A percentile compares a stretch with the other conserved stretches of the same genome.
Conservation (phyloP, 2,797 vertebrate species). For the Syndactyla subalaris region DNA sequence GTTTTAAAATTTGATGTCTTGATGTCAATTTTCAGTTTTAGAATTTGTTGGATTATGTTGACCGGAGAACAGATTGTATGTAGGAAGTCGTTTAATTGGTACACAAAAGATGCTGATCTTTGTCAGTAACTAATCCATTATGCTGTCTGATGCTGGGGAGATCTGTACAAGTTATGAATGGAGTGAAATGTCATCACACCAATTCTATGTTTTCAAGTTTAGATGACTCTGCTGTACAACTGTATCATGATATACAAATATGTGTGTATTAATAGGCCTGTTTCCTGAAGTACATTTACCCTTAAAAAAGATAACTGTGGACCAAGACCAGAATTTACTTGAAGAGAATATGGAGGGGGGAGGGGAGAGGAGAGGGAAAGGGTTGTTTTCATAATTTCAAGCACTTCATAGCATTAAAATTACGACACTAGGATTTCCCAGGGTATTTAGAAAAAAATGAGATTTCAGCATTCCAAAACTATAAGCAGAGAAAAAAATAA, state of each 20-base stretch:
- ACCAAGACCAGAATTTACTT: neutral
- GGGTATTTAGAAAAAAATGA: neutral
- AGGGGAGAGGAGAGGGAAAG: neutral
- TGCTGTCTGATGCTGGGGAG: neutral
- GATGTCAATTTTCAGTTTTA: neutral
- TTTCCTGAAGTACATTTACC: neutral
- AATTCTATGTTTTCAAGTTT: neutral
- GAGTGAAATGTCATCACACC: neutral
- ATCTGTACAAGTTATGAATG: neutral
- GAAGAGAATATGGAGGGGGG: neutral
- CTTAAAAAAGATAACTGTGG: neutral
- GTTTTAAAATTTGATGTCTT: neutral
- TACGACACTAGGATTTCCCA: neutral
- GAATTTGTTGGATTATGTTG: neutral
- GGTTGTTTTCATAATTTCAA: neutral
- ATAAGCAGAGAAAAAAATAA: neutral
- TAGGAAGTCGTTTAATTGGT: neutral
- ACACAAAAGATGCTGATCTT: neutral
- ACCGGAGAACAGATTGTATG: neutral
- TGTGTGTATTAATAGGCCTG: neutral
- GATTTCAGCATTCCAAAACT: neutral
- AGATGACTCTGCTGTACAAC: neutral
- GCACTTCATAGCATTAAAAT: neutral
- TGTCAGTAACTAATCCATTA: neutral
- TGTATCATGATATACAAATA: neutral